Percentiles rank a stretch among this genome's conserved stretches.
These are phyloP conservation scores for Platycheirus rosarum DNA, from an alignment of 2,888 invertebrate genomes.

Conservation along the genomic window DNA sequence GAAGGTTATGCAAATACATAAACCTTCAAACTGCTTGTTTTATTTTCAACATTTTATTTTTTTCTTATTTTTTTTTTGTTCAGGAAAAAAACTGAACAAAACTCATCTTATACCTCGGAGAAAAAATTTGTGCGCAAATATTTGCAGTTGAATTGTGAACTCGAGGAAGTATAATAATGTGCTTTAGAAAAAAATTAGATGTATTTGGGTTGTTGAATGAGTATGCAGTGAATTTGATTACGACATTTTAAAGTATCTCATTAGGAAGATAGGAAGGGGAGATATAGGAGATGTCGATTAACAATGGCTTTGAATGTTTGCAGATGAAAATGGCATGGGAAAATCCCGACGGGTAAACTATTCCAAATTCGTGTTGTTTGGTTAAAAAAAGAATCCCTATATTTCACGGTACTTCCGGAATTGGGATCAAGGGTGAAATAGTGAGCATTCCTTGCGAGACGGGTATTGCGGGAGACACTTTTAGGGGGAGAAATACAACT, in stretches of 20 bases:
- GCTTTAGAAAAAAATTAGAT: constrained; percentile 6
- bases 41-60: constrained; percentile 20
- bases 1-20: constrained; percentile 65
- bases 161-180: constrained; percentile 1
- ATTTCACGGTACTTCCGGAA: no score
- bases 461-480: no score
- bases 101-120: constrained; percentile 37
- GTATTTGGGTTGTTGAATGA: constrained; percentile 3
- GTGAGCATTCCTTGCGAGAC: no score
- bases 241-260: constrained; percentile 8
- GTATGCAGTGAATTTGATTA: constrained; percentile 15
- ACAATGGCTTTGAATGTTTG: no score
- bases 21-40: constrained; percentile 37
- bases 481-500: no score
- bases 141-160: constrained; percentile 12
- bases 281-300: no score
- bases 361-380: no score
- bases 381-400: no score
- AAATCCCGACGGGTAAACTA: no score
- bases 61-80: constrained; percentile 18
- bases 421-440: no score
- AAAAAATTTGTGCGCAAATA: constrained; percentile 47
- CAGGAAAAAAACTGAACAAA: not conserved
- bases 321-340: no score
- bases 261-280: no score